Base-by-base conservation (phyloP, 1,140 invertebrate genomes). In the Leguminivora glycinivorella region DNA sequence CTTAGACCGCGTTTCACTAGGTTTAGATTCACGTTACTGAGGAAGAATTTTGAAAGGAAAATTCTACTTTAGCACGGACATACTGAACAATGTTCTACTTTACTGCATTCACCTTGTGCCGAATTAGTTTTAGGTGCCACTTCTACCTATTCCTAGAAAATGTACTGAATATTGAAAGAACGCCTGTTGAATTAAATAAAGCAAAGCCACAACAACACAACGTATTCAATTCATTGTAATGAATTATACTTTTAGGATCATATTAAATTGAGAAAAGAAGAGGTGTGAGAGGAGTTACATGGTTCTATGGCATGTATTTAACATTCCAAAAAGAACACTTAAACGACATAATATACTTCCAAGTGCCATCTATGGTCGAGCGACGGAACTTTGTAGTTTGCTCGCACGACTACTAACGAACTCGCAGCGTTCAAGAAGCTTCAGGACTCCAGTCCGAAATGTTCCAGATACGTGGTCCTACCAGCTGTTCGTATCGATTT, bases 401-500 rank as follows among this genome's bases (percentile, higher is more conserved):
- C 14, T 52, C 4, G n/a, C 26, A 31, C 14, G 12, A 14, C 26
- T 63, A n/a, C n/a, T 1, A 52, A 22, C 9, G 47, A 22, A 9
- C 17, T 17, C 17, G 43, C 47, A 52, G 47, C 47, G 47, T n/a
- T 52, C 40, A 52, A 22, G 47, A 52, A 52, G 9, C 17, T 52
- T 52, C 12, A n/a, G 58, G 17, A 60, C 3, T 43, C 25, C 58
- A 7, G 58, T 17, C 25, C 26, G 58, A 29, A 63, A 29, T 63
- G 25, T 29, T 63, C 58, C 25, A 63, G 25, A 17, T 29, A 31
- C 12, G 24, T 43, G 31, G 24, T 34, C 38, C n/a, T 38, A 68
- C 40, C 85, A 88, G 84, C 85, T 88, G 88, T 84, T 90, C 70
- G 56, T 84, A 88, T 89, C 76, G 87, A 89, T 89, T 87, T 83